Evolutionary conservation across 2,797 vertebrate genomes (phyloP), one percentile per base, ranked within the genome.

Genomic region (Nannoperca obscura): DNA sequence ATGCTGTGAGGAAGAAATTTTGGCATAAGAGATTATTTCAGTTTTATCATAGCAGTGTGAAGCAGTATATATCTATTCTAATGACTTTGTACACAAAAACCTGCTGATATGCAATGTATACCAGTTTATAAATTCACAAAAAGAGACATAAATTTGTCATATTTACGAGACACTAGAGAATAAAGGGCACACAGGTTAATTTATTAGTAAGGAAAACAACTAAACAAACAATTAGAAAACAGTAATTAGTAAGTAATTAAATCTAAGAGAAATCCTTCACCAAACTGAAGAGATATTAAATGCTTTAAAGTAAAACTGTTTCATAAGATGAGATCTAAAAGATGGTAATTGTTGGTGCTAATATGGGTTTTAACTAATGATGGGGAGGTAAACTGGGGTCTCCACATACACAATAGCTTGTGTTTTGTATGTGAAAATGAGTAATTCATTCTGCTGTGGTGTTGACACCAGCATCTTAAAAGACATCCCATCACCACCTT

Each of bases 1-100:
- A 74, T 67, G 62, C 74, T 54, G 63, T n/a, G 32, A 85, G 60
- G 62, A 63, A 74, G 73, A 86, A 60, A 71, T 63, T 85, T 68
- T 79, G 71, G 76, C 52, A 62, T n/a, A 42, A 74, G 65, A 66
- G 59, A 87, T 38, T 54, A 32, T 86, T 78, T 74, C 11, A 79
- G 72, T 80, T 81, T 76, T 44, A 57, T 49, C 46, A 19, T 1
- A 30, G 24, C 64, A 54, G n/a, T 5, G 7, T 13, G 49, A 30
- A 80, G 54, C 54, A 62, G 57, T 19, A n/a, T 20, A 2, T 11
- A 47, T 44, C 38, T 67, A 27, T 54, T 53, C n/a, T 71, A 67
- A 84, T 77, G 46, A 57, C 40, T 73, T 7, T 24, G 20, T 19
- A 20, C 38, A 64, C 49, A 70, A 50, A 70, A 59, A 32, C 30